Conservation (phyloP, 1,140 invertebrate species). For the Drosophila repletoides region DNA sequence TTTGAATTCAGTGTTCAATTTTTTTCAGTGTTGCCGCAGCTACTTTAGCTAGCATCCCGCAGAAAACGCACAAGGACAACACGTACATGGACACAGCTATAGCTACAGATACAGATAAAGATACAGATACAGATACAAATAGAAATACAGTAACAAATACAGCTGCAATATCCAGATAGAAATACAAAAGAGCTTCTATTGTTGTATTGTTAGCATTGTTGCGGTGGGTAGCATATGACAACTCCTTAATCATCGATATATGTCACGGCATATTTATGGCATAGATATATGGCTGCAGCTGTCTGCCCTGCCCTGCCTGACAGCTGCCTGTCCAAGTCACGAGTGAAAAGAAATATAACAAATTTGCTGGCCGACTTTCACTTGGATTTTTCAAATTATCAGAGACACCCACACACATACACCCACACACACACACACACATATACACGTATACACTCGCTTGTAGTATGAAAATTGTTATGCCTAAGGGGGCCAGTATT, state of each 20-base stretch:
- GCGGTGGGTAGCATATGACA: slow-evolving; percentile 30
- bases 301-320: not conserved
- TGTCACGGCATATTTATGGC: slow-evolving; percentile 44
- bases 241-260: slow-evolving; percentile 72
- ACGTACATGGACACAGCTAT: not conserved
- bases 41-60: not conserved
- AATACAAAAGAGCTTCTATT: slow-evolving; percentile 23
- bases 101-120: not conserved
- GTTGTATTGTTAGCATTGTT: slow-evolving; percentile 32
- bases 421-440: not conserved
- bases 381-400: slow-evolving; percentile 25
- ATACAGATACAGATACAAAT: not conserved
- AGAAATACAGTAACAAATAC: not conserved
- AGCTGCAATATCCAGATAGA: too few species aligned
- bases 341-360: slow-evolving; percentile 17
- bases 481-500: slow-evolving; percentile 23
- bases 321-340: slow-evolving; percentile 8
- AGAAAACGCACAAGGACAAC: slow-evolving; percentile 32
- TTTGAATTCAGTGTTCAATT: not conserved
- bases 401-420: not conserved
- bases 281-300: not conserved
- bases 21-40: slow-evolving; percentile 17
- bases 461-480: not conserved
- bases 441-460: not conserved
- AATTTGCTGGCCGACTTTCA: slow-evolving; percentile 23